Percentiles rank a stretch among this genome's conserved stretches.
Evolutionary conservation across 2,113 vertebrate genomes (phyloP).

Genomic region (Girardinichthys multiradiatus): DNA sequence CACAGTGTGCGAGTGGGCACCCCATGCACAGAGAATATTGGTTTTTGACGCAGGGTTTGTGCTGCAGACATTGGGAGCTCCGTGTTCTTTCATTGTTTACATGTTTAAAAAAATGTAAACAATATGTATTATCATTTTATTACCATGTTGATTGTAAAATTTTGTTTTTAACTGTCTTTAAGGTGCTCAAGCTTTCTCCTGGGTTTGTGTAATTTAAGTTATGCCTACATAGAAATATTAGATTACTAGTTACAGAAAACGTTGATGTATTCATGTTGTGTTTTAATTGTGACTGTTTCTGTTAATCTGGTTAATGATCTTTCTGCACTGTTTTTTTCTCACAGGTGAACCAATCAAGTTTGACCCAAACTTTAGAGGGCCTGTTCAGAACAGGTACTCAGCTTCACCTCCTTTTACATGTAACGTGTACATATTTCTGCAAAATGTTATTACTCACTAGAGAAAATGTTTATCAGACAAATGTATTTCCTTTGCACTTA

Average conservation of each 20-base stretch:
- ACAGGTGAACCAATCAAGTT: slow-evolving; percentile 90
- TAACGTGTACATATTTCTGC: not conserved
- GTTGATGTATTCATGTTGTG: not conserved
- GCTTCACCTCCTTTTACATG: not conserved
- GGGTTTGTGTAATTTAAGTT: not conserved
- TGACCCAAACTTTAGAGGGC: slow-evolving; percentile 93
- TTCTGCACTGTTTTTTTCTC: slow-evolving; percentile 68
- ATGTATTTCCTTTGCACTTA: not conserved
- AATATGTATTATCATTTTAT: slow-evolving; percentile 53
- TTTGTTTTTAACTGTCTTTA: slow-evolving; percentile 25
- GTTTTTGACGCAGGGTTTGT: no score
- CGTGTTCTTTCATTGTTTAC: no score
- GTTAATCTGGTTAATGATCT: slow-evolving; percentile 3
- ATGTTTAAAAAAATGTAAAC: no score
- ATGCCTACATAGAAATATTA: no score
- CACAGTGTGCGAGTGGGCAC: no score
- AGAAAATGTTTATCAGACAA: not conserved
- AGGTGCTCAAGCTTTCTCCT: slow-evolving; percentile 21
- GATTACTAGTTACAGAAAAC: not conserved
- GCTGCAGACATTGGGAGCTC: no score
- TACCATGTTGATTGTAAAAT: slow-evolving; percentile 1
- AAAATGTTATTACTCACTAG: not conserved
- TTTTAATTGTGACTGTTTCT: not conserved
- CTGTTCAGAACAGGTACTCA: slow-evolving; percentile 88
- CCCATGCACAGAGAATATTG: no score